A percentile compares a stretch with the other conserved stretches of the same genome.
phyloP scores from a whole-genome alignment of 2,797 vertebrate genomes.

The Darevskia nairensis region DNA sequence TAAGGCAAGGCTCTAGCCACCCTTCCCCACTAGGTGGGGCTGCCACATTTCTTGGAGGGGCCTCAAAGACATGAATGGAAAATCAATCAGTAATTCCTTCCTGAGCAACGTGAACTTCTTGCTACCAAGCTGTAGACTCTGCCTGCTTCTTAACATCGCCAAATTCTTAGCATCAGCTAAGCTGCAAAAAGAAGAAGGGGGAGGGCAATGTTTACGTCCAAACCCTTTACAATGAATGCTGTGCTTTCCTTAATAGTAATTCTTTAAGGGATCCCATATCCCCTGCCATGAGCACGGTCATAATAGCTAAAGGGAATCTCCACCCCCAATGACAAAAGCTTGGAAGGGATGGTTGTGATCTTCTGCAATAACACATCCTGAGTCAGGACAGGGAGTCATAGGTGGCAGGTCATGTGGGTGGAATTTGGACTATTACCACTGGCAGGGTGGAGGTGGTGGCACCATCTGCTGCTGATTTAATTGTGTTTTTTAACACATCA shows the following conservation, averaged over 20 bases:
- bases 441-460: too few species aligned
- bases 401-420: background rate
- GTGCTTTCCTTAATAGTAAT: background rate
- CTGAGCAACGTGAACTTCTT: background rate
- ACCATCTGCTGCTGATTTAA: background rate
- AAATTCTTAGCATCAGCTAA: background rate
- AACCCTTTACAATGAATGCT: background rate
- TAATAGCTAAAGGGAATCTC: background rate
- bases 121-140: background rate
- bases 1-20: background rate
- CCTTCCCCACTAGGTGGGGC: background rate
- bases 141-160: background rate
- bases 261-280: background rate
- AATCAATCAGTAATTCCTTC: background rate
- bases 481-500: background rate
- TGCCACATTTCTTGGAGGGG: background rate
- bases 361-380: background rate
- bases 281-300: background rate
- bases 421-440: background rate
- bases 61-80: background rate
- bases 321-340: background rate
- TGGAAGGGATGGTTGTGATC: slow-evolving; percentile 5
- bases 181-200: background rate
- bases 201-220: background rate
- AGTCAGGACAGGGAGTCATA: background rate